Conservation (phyloP, 2,797 vertebrate genomes). For the Manis crassicaudata region DNA sequence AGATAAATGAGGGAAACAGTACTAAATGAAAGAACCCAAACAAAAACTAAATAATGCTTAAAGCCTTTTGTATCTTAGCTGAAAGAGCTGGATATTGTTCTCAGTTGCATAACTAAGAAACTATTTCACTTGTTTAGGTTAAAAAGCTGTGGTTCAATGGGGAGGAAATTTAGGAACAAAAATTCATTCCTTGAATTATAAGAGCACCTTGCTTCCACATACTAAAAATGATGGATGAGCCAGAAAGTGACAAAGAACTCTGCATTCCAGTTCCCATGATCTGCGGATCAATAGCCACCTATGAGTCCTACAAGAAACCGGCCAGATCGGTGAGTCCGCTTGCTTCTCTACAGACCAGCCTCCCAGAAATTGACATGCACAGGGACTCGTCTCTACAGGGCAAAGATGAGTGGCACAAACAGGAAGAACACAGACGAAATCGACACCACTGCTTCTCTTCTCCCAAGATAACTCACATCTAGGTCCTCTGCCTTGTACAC, state of each 20-base stretch:
- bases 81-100: neutral
- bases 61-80: neutral
- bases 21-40: neutral
- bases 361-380: neutral
- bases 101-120: neutral
- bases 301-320: neutral
- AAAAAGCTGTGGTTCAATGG: neutral
- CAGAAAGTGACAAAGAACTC: neutral
- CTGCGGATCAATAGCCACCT: accelerated
- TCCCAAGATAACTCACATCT: neutral
- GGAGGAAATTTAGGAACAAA: neutral
- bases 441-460: accelerated
- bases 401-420: neutral
- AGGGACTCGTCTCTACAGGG: neutral
- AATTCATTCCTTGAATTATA: neutral
- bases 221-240: neutral
- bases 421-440: accelerated
- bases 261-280: no score
- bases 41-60: neutral
- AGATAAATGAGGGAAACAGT: neutral
- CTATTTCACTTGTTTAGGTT: neutral
- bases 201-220: neutral
- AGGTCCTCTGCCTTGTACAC: neutral
- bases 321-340: no score
- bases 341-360: neutral